These are phyloP conservation scores for Neopipo cinnamomea DNA, from an alignment of 2,113 vertebrate species.

Conservation along the genomic window DNA sequence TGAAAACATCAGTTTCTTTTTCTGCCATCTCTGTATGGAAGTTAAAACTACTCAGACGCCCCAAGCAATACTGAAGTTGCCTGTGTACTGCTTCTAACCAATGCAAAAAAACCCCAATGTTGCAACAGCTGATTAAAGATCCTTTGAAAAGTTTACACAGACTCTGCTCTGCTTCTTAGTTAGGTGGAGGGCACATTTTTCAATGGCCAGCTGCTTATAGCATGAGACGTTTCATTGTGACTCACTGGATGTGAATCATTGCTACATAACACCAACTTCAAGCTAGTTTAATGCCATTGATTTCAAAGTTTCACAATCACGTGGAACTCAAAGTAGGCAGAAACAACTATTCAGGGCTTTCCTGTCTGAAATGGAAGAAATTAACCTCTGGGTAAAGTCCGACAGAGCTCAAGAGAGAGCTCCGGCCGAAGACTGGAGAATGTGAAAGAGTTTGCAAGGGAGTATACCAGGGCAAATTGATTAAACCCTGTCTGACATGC, in stretches of 20 bases:
- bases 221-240: conserved; percentile 38
- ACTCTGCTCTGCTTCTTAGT: background rate
- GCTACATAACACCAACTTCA: background rate
- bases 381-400: background rate
- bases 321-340: background rate
- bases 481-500: background rate
- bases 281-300: conserved; percentile 2
- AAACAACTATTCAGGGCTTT: background rate
- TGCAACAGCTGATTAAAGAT: conserved; percentile 16
- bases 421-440: background rate
- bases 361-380: conserved; percentile 9
- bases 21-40: background rate
- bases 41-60: background rate
- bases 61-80: background rate
- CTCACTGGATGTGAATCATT: conserved; percentile 40
- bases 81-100: background rate
- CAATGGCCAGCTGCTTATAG: background rate
- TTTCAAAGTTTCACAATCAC: conserved; percentile 16
- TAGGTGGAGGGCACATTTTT: background rate
- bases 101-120: background rate
- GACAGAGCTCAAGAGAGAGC: background rate
- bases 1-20: background rate
- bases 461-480: background rate
- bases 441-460: background rate
- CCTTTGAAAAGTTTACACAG: background rate